Base-by-base conservation (phyloP, 2,888 invertebrate species). In the Drosophila cracens region DNA sequence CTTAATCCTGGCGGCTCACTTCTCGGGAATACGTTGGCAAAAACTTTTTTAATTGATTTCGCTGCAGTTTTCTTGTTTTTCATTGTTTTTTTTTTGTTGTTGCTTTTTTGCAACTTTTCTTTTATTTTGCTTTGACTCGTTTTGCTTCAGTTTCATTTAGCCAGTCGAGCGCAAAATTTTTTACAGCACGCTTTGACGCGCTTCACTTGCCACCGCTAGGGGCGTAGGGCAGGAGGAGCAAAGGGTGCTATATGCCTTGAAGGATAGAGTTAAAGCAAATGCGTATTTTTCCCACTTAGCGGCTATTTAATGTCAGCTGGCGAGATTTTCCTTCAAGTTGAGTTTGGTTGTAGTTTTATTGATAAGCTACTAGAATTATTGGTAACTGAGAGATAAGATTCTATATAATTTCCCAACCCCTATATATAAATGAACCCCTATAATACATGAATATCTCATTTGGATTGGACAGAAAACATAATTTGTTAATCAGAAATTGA, bases 41-140 rank as follows among this genome's bases (percentile, higher is more conserved):
- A 38, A 87, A 85, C 67, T 79, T 88, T 85, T 87, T 88, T 85
- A 87, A 88, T 88, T 87, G 87, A 87, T 87, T 87, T 82, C 57
- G 62, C 72, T 69, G 67, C 58, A 70, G 34, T 67, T 70, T 53
- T 60, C 34, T 57, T 70, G 8, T 62, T 65, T 66, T 60, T 60
- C 36, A 38, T 16, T 61, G 58, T 66, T 53, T 21, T 34, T 57
- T 70, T 51, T 25, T 52, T 56, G 33, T 7, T 29, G 49, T 52
- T 56, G 40, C 33, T 11, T 60, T 60, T 65, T 54, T 16, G 16
- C 4, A 16, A 6, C 59, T 59, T n/a, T 33, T 53, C 46, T 59
- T 56, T 29, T 29, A 8, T 27, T 25, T 10, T 57, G 38, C 62
- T 68, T 52, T 70, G n/a, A 54, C 53, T 75, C 54, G 33, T 46